Evolutionary conservation across 2,888 invertebrate species (phyloP), one percentile per base, ranked within the genome.

Genomic region (Neoitamus cyanurus): DNA sequence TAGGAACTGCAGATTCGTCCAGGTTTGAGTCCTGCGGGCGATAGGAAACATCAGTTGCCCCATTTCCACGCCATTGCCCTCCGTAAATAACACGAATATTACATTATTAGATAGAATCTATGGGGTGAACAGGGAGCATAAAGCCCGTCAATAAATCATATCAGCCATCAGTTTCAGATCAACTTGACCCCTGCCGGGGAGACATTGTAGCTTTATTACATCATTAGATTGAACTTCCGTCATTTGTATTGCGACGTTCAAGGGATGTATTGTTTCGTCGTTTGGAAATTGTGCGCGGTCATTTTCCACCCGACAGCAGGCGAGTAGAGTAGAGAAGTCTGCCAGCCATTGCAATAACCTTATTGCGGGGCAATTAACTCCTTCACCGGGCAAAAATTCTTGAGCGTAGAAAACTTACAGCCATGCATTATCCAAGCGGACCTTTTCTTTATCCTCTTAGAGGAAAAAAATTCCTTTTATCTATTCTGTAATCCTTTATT

Each of bases 141-240:
- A 86, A 84, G 86, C 84, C 70, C 86, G 83, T 86, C 85, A 85
- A 86, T 86, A 86, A 86, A 86, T 86, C 86, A 86, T 86, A 85
- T 85, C 82, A 83, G 69, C 83, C 83, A 83, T 83, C 83, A 83
- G 83, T 83, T 83, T 83, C 83, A 83, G 83, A 83, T 83, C 70
- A 48, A 73, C 73, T 83, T 83, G 83, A 83, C 83, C 83, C 83
- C 48, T 73, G 34, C 73, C 34, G 31, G 25, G 30, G 72, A 31
- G 42, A 46, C 70, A 83, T 83, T 73, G 83, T 70, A 83, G 70
- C 70, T 69, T 83, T 83, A 83, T 83, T 83, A 83, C 58, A 42
- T 83, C 73, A 73, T 83, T 83, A 73, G 48, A 83, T 73, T 83
- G 58, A 83, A 73, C 83, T 42, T 46, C 37, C 68, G 34, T 70